A percentile compares a stretch with the other conserved stretches of the same genome.
Evolutionary conservation across 1,140 invertebrate genomes (phyloP).

Genomic region (Lepeophtheirus salmonis): DNA sequence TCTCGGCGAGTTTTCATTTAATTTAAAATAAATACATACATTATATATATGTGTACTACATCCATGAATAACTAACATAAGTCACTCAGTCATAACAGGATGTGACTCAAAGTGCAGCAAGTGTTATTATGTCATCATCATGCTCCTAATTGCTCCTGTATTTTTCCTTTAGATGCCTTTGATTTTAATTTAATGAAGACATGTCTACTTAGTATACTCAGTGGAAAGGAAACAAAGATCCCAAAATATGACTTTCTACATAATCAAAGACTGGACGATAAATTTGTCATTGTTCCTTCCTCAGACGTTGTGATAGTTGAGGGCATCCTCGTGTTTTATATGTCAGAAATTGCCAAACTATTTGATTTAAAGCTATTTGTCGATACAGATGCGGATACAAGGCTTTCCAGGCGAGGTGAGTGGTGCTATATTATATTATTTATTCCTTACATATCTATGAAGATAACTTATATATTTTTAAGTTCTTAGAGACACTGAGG

Average conservation of each 20-base stretch:
- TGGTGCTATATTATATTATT: neutral
- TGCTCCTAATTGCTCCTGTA: neutral
- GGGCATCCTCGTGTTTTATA: conserved; percentile 95
- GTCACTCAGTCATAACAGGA: no score
- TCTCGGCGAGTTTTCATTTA: no score
- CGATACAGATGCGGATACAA: conserved; percentile 92
- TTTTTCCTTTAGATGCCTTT: conserved; percentile 21
- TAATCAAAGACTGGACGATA: conserved; percentile 21
- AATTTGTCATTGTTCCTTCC: conserved; percentile 60
- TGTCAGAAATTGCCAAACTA: conserved; percentile 65
- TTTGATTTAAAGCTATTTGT: conserved; percentile 99
- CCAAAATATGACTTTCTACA: conserved; percentile 23
- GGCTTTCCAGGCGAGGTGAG: conserved; percentile 54
- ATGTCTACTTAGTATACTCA: conserved; percentile 21
- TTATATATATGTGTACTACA: no score
- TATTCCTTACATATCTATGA: neutral
- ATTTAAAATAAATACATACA: no score
- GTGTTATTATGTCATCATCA: no score
- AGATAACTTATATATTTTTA: conserved; percentile 21
- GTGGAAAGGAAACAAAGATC: conserved; percentile 22
- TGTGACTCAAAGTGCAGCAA: no score
- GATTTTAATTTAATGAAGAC: conserved; percentile 22
- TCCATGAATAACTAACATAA: no score
- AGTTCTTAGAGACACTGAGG: conserved; percentile 85
- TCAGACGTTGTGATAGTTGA: conserved; percentile 94